A percentile compares a stretch with the other conserved stretches of the same genome.
Evolutionary conservation across 2,888 invertebrate species (phyloP).

Genomic region (Lasius platythorax): DNA sequence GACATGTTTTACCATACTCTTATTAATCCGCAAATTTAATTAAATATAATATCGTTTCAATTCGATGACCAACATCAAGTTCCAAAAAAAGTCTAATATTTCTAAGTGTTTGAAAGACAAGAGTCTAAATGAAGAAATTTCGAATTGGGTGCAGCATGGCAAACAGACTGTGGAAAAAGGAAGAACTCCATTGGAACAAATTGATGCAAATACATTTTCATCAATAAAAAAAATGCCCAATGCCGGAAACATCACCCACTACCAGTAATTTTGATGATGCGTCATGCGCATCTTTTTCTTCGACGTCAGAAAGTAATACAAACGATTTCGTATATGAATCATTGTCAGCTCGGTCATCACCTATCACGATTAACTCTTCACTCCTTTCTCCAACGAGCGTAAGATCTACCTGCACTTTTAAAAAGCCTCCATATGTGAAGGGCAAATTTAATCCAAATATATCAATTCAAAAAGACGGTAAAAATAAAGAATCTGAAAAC

Average conservation of each 20-base stretch:
- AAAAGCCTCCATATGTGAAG: not conserved
- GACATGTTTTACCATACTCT: not conserved
- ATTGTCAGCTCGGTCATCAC: not conserved
- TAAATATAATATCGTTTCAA: not conserved
- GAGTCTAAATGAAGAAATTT: not conserved
- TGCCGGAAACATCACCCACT: not conserved
- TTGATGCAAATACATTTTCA: conserved; percentile 4
- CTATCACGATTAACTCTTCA: not conserved
- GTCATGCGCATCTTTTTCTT: not conserved
- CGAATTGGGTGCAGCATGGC: conserved; percentile 1
- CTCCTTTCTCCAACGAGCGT: not conserved
- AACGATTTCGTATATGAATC: not conserved
- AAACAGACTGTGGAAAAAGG: not conserved
- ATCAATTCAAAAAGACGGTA: not conserved
- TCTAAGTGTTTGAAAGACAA: not conserved
- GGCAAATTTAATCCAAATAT: conserved; percentile 15
- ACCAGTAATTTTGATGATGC: not conserved
- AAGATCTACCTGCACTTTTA: not conserved
- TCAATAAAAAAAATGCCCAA: not conserved
- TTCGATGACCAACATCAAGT: not conserved
- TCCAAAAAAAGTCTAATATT: not conserved
- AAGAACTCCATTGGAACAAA: not conserved
- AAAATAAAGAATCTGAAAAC: not conserved
- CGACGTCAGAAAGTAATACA: not conserved
- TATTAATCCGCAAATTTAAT: conserved; percentile 6